Percentiles rank a stretch among this genome's conserved stretches.
Conservation (phyloP, 2,797 vertebrate genomes). For the Alfaro cultratus region DNA sequence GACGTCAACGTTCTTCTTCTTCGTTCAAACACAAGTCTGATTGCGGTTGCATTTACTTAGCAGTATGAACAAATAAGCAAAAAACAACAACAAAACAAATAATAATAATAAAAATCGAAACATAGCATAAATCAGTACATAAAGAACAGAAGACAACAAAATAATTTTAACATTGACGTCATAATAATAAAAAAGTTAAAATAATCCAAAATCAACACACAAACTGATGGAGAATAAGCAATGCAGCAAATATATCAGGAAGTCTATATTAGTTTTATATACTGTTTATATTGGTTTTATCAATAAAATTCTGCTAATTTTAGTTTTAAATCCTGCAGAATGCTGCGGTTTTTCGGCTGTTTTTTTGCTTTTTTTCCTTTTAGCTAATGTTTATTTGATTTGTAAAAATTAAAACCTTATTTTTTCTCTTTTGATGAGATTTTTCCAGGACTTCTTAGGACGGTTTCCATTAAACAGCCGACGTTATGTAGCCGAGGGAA, state of each 20-base stretch:
- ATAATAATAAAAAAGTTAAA: not conserved
- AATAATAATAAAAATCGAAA: not conserved
- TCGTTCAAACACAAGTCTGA: no score
- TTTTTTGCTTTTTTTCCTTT: not conserved
- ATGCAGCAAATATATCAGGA: no score
- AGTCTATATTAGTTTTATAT: no score
- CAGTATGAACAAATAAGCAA: not conserved
- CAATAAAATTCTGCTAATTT: not conserved
- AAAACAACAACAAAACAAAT: not conserved
- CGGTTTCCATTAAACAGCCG: not conserved
- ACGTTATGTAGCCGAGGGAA: not conserved
- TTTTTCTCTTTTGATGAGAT: not conserved
- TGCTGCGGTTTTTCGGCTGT: no score
- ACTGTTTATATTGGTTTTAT: no score
- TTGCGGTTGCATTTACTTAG: no score
- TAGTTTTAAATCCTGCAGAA: not conserved
- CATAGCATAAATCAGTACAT: not conserved
- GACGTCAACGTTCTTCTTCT: no score
- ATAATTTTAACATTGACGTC: no score
- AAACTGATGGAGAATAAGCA: not conserved
- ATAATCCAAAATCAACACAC: not conserved
- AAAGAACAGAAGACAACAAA: not conserved
- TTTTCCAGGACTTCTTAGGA: not conserved
- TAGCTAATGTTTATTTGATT: not conserved
- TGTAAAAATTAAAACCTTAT: not conserved